These are phyloP conservation scores for Barbus barbus DNA, from an alignment of 2,113 vertebrate genomes.

Conservation along the genomic window DNA sequence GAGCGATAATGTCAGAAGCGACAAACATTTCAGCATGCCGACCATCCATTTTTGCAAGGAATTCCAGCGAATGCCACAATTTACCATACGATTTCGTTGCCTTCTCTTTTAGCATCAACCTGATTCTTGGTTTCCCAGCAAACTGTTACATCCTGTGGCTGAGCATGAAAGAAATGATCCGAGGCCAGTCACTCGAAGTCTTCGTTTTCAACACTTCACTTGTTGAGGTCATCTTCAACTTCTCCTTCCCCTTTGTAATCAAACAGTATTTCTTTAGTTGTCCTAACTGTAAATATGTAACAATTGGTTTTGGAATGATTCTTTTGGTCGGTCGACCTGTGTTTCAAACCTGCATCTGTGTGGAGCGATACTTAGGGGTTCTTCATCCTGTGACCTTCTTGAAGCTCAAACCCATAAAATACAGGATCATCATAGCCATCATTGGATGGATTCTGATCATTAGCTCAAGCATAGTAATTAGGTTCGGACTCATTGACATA, in stretches of 20 bases:
- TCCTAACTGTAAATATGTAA: background rate
- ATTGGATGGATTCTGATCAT: conserved; percentile 13
- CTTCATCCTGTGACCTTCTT: conserved; percentile 30
- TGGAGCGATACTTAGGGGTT: conserved; percentile 23
- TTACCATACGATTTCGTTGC: background rate
- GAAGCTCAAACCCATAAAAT: conserved; percentile 23
- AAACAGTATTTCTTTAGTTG: background rate
- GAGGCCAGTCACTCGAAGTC: background rate
- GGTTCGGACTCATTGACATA: background rate
- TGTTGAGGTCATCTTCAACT: background rate
- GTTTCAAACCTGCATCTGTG: conserved; percentile 9
- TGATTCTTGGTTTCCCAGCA: conserved; percentile 14
- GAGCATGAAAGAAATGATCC: background rate
- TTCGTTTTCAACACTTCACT: conserved; percentile 4
- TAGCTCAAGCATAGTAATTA: background rate
- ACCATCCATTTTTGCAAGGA: background rate
- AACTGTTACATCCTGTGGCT: conserved; percentile 35
- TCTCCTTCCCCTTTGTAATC: background rate
- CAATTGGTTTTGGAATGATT: rapidly evolving
- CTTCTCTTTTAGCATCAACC: background rate
- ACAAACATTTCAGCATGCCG: background rate
- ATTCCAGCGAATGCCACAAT: background rate
- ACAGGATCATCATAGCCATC: background rate
- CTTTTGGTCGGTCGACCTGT: conserved; percentile 4
- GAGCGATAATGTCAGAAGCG: background rate